Evolutionary conservation across 1,140 invertebrate genomes (phyloP).

Genomic region (Diprion similis): DNA sequence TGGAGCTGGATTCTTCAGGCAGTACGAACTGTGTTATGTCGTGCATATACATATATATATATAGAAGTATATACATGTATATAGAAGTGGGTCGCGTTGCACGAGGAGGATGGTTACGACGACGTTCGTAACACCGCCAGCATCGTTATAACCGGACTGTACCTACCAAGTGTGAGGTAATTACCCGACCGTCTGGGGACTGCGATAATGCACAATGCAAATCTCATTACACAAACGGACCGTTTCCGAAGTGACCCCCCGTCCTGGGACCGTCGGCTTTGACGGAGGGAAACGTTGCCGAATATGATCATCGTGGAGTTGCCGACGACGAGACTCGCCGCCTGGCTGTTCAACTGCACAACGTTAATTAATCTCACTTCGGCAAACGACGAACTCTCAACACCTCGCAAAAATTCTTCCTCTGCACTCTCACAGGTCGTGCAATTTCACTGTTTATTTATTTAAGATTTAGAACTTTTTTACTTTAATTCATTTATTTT

Average conservation of each 20-base stretch:
- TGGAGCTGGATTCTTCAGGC: too few relatives aligned
- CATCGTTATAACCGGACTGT: conserved; percentile 1
- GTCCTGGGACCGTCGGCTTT: not conserved
- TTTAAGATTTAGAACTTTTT: too few relatives aligned
- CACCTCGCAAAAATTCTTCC: too few relatives aligned
- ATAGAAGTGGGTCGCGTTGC: not conserved
- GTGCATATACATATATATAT: too few relatives aligned
- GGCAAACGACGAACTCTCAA: too few relatives aligned
- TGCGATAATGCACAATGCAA: conserved; percentile 15
- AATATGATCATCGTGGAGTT: not conserved
- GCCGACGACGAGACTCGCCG: not conserved
- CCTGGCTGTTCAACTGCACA: not conserved
- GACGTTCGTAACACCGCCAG: not conserved
- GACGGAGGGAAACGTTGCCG: not conserved
- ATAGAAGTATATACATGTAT: too few relatives aligned
- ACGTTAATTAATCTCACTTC: too few relatives aligned
- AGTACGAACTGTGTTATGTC: too few relatives aligned
- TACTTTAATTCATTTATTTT: too few relatives aligned
- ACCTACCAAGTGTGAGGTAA: conserved; percentile 14
- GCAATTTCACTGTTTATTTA: too few relatives aligned
- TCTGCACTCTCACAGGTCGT: too few relatives aligned
- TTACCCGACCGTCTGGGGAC: conserved; percentile 2
- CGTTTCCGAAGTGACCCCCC: not conserved
- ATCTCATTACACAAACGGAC: conserved; percentile 11
- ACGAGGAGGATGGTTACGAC: not conserved